Evolutionary conservation across 2,113 vertebrate species (phyloP).

Genomic region (Platichthys flesus): DNA sequence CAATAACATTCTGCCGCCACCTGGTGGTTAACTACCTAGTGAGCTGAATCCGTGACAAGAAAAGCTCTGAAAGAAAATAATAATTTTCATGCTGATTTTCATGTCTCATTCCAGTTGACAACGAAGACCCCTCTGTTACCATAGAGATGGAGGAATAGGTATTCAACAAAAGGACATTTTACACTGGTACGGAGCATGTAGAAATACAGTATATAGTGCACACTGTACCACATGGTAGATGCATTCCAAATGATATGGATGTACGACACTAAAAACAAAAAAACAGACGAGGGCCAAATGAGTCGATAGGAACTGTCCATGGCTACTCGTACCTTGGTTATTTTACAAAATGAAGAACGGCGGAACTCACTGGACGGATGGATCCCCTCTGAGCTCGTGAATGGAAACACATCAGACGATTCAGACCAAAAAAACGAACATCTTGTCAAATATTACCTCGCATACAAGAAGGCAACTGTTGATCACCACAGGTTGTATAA

Average conservation of each 20-base stretch:
- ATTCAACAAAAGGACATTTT: slow-evolving; percentile 21
- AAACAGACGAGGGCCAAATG: slow-evolving; percentile 47
- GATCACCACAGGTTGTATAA: neutral
- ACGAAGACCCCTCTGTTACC: slow-evolving; percentile 76
- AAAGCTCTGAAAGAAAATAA: neutral
- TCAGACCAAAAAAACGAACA: neutral
- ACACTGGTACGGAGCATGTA: slow-evolving; percentile 27
- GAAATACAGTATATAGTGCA: slow-evolving; percentile 20
- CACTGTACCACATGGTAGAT: slow-evolving; percentile 36
- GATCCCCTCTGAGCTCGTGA: slow-evolving; percentile 7
- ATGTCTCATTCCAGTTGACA: slow-evolving; percentile 70
- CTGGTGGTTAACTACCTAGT: slow-evolving; percentile 48
- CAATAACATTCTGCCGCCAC: slow-evolving; percentile 51
- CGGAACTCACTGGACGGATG: slow-evolving; percentile 28
- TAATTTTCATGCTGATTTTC: slow-evolving; percentile 1
- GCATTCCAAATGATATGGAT: slow-evolving; percentile 53
- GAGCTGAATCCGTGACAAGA: neutral
- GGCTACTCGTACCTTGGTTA: slow-evolving; percentile 32
- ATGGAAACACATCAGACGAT: neutral
- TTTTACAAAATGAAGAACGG: slow-evolving; percentile 28
- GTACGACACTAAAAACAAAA: slow-evolving; percentile 11
- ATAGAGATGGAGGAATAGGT: slow-evolving; percentile 79
- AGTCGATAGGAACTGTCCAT: slow-evolving; percentile 35
- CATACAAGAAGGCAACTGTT: slow-evolving; percentile 4
- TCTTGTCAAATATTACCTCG: slow-evolving; percentile 7